These are phyloP conservation scores for Anguilla megastoma DNA, from an alignment of 2,797 vertebrate species.

Conservation along the genomic window DNA sequence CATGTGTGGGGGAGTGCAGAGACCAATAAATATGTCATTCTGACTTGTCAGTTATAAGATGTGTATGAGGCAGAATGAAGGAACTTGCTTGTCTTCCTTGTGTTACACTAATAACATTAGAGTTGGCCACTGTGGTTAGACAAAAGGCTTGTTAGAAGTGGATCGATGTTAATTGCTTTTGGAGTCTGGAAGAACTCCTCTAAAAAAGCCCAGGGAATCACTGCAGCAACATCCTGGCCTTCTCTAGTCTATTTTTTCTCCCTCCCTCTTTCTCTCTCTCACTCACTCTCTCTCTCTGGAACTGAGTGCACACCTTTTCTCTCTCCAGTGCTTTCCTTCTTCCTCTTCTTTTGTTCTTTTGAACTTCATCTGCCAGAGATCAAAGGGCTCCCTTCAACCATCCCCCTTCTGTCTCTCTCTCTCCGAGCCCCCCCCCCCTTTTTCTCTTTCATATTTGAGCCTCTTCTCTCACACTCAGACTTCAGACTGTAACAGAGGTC, in stretches of 20 bases:
- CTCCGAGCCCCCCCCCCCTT: conserved; percentile 49
- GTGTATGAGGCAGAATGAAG: conserved; percentile 57
- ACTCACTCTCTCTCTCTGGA: conserved; percentile 51
- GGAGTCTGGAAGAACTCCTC: conserved; percentile 64
- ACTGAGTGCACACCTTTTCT: conserved; percentile 64
- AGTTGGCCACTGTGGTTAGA: conserved; percentile 59
- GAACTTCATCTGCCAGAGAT: conserved; percentile 67
- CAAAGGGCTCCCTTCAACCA: conserved; percentile 69
- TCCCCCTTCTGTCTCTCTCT: conserved; percentile 54
- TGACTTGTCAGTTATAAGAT: conserved; percentile 64
- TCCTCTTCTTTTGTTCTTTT: conserved; percentile 61
- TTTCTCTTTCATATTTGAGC: conserved; percentile 39
- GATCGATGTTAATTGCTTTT: conserved; percentile 79
- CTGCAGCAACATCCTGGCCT: conserved; percentile 67
- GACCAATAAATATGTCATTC: conserved; percentile 40
- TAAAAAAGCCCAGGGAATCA: conserved; percentile 58
- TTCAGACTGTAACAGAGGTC: conserved; percentile 57
- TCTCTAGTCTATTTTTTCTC: conserved; percentile 56
- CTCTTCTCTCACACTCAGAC: conserved; percentile 53
- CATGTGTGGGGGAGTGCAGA: neutral
- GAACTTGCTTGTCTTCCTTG: conserved; percentile 59
- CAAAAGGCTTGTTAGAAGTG: conserved; percentile 64
- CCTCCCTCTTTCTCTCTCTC: conserved; percentile 39
- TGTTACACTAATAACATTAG: conserved; percentile 64
- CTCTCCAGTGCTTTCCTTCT: conserved; percentile 57